Evolutionary conservation across 2,113 vertebrate species (phyloP).

Genomic region (Lagopus leucura): DNA sequence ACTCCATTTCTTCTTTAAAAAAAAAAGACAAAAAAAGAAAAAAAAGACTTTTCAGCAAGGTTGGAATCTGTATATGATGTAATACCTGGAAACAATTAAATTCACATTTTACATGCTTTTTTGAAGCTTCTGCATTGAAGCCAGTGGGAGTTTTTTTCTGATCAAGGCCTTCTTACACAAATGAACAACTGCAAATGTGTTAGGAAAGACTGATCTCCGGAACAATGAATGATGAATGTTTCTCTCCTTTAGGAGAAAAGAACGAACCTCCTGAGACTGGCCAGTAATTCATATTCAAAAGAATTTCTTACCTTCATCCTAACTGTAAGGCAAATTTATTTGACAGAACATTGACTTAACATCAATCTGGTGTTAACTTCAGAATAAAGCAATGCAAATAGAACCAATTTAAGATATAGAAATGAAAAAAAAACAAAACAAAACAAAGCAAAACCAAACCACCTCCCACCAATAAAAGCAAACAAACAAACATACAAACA

Average conservation of each 20-base stretch:
- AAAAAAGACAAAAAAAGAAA: background rate
- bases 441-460: background rate
- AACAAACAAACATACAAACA: background rate
- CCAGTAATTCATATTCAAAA: background rate
- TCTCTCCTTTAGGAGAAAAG: background rate
- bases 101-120: background rate
- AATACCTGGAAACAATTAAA: constrained; percentile 49
- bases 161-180: constrained; percentile 45
- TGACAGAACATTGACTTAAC: background rate
- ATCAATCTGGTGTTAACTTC: background rate
- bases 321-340: background rate
- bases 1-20: background rate
- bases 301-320: background rate
- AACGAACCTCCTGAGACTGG: background rate
- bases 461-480: background rate
- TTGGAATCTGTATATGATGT: constrained; percentile 1
- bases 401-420: background rate
- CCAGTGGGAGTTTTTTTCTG: background rate
- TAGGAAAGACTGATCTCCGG: background rate
- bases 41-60: background rate
- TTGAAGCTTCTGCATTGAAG: constrained; percentile 1
- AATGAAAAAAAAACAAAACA: background rate
- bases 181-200: background rate
- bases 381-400: background rate
- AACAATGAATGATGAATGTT: background rate